Conservation (phyloP, 2,888 invertebrate species). For the Hoplodrina ambigua region DNA sequence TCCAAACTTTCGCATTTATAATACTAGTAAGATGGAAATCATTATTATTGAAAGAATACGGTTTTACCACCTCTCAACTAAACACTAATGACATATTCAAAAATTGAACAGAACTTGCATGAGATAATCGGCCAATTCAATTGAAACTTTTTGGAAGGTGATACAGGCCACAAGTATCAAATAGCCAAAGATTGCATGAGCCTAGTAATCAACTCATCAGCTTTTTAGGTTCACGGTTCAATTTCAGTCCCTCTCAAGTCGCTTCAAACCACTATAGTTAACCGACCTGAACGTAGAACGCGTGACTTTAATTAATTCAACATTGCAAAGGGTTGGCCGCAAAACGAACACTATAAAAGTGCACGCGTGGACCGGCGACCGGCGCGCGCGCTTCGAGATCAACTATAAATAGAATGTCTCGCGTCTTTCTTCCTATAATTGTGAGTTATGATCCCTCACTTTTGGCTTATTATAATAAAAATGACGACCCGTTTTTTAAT, state of each 20-base stretch:
- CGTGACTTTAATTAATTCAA: conserved; percentile 44
- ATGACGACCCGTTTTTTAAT: not conserved
- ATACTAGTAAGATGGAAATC: too few relatives aligned
- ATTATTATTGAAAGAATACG: too few relatives aligned
- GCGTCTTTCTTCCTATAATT: conserved; percentile 49
- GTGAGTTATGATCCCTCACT: conserved; percentile 37
- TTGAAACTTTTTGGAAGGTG: too few relatives aligned
- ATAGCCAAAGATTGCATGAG: too few relatives aligned
- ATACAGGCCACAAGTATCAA: too few relatives aligned
- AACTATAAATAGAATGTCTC: conserved; percentile 52
- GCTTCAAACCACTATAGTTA: not conserved
- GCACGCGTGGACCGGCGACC: conserved; percentile 33
- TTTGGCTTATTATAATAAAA: conserved; percentile 21
- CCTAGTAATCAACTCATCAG: too few relatives aligned
- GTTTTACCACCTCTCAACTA: too few relatives aligned
- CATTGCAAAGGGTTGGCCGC: conserved; percentile 37
- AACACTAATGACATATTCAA: too few relatives aligned
- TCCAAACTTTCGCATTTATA: too few relatives aligned
- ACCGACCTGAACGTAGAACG: conserved; percentile 10
- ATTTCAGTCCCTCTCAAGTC: not conserved
- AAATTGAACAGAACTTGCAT: too few relatives aligned
- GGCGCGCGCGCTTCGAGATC: conserved; percentile 38
- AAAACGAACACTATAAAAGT: conserved; percentile 43
- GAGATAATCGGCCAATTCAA: too few relatives aligned
- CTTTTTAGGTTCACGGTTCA: not conserved